Evolutionary conservation across 2,113 vertebrate species (phyloP).

Genomic region (Aphelocoma coerulescens): DNA sequence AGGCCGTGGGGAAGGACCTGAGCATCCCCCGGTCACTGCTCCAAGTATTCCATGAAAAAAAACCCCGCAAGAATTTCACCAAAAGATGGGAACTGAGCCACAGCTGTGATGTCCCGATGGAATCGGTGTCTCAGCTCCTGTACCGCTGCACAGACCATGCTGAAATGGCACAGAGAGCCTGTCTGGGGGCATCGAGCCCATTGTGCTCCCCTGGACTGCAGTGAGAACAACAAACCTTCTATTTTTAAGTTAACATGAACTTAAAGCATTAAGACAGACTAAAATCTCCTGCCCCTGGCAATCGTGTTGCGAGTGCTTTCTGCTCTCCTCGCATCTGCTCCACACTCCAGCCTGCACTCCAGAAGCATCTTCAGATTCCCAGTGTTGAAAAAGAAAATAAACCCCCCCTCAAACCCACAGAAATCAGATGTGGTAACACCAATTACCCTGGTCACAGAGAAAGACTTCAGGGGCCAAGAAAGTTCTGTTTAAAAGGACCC

Average conservation of each 20-base stretch:
- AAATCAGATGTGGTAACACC: background rate
- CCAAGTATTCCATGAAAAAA: background rate
- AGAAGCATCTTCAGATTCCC: background rate
- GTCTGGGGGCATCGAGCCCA: background rate
- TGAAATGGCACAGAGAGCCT: background rate
- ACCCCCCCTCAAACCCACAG: background rate
- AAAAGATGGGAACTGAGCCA: background rate
- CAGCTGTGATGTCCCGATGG: accelerated
- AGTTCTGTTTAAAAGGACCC: background rate
- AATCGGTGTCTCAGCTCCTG: background rate
- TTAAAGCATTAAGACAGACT: conserved; percentile 9
- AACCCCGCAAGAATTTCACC: background rate
- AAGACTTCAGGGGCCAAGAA: background rate
- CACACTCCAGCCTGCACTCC: background rate
- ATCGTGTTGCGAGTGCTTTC: background rate
- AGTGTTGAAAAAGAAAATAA: background rate
- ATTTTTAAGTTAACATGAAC: conserved; percentile 29
- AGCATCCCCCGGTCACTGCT: background rate
- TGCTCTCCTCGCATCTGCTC: background rate
- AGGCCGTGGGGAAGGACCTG: accelerated
- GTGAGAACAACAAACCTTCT: background rate
- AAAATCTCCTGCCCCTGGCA: conserved; percentile 17
- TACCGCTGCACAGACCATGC: accelerated
- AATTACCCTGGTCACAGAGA: background rate
- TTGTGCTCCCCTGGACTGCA: background rate